A percentile compares a stretch with the other conserved stretches of the same genome.
Evolutionary conservation across 2,113 vertebrate genomes (phyloP).

Genomic region (Mirounga angustirostris): DNA sequence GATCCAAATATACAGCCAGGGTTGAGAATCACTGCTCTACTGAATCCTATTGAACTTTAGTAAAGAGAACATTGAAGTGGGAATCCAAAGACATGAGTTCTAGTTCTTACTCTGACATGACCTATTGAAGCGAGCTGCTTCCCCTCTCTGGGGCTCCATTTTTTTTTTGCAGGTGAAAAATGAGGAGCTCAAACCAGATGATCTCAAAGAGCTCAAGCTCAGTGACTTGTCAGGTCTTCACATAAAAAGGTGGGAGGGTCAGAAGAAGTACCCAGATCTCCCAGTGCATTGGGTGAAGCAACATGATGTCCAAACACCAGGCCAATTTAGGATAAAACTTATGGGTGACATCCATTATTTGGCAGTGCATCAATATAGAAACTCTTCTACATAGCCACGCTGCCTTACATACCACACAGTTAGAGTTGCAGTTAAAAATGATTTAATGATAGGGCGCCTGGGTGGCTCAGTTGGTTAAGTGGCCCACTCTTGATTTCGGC

Average conservation of each 20-base stretch:
- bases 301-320: not conserved
- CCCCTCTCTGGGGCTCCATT: not conserved
- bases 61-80: not conserved
- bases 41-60: not conserved
- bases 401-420: not conserved
- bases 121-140: not conserved
- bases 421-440: slow-evolving; percentile 23
- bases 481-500: too few species aligned
- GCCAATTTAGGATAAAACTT: not conserved
- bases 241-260: not conserved
- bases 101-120: not conserved
- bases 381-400: not conserved
- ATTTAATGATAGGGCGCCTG: slow-evolving; percentile 17
- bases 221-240: not conserved
- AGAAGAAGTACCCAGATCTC: not conserved
- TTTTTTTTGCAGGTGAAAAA: slow-evolving; percentile 37
- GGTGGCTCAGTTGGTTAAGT: not conserved
- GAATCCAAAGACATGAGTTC: not conserved
- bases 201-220: not conserved
- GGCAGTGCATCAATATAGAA: not conserved
- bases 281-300: not conserved
- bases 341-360: not conserved
- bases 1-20: not conserved
- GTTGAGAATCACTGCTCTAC: not conserved
- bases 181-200: not conserved